Evolutionary conservation across 2,888 invertebrate genomes (phyloP).

Genomic region (Aricia artaxerxes): DNA sequence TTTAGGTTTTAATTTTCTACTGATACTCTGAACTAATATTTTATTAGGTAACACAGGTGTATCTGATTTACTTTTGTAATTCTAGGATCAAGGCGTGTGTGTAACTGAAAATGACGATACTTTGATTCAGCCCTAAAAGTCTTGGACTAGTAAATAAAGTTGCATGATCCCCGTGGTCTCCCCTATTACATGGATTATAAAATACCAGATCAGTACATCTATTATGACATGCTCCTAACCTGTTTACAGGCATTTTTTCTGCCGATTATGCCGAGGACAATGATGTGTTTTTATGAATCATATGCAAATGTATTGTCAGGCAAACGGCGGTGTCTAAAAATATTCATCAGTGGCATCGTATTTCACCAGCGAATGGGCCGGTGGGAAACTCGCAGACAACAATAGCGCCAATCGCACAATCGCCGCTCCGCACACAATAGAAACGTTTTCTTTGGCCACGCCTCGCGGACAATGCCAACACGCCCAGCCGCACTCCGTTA

Average conservation of each 20-base stretch:
- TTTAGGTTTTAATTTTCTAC: no score
- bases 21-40: no score
- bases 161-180: no score
- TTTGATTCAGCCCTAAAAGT: neutral
- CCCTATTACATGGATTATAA: neutral
- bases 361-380: slow-evolving; percentile 48
- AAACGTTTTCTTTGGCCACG: slow-evolving; percentile 71
- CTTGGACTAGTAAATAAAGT: neutral
- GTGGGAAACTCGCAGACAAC: slow-evolving; percentile 58
- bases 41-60: no score
- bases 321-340: slow-evolving; percentile 45
- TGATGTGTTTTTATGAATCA: slow-evolving; percentile 40
- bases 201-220: neutral
- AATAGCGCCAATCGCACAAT: slow-evolving; percentile 74
- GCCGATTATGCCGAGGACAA: slow-evolving; percentile 37
- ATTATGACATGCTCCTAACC: slow-evolving; percentile 16
- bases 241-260: slow-evolving; percentile 23
- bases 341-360: slow-evolving; percentile 44
- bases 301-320: slow-evolving; percentile 46
- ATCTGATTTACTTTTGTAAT: no score
- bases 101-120: no score
- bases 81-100: no score
- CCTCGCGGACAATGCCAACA: slow-evolving; percentile 67
- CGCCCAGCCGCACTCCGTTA: slow-evolving; percentile 66
- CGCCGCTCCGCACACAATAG: slow-evolving; percentile 67